Evolutionary conservation across 1,140 invertebrate species (phyloP).

Genomic region (Penaeus japonicus): DNA sequence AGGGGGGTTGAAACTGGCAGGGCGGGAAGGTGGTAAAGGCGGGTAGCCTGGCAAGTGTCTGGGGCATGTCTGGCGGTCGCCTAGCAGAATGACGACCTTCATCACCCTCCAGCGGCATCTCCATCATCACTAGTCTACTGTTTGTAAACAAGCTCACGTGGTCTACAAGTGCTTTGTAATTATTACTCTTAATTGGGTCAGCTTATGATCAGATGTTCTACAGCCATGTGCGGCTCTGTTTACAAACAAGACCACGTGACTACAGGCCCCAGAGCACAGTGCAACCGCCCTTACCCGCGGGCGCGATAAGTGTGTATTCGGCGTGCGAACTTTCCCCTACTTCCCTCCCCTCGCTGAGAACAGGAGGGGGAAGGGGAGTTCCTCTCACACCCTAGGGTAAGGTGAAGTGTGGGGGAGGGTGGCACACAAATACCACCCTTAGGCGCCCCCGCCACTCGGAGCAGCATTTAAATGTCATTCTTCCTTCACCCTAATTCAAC

Average conservation of each 20-base stretch:
- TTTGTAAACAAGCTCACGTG: conserved; percentile 10
- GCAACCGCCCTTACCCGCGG: neutral
- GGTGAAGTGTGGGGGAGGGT: conserved; percentile 44
- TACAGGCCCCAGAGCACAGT: neutral
- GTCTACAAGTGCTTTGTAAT: neutral
- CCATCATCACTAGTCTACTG: neutral
- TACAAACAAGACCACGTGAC: conserved; percentile 42
- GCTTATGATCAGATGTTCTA: neutral
- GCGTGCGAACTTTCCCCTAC: neutral
- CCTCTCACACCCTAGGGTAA: conserved; percentile 29
- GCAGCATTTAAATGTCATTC: conserved; percentile 60
- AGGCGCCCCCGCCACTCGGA: conserved; percentile 28
- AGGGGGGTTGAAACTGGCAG: conserved; percentile 1
- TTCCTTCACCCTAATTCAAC: conserved; percentile 37
- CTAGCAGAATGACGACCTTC: no score
- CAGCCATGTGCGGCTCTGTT: conserved; percentile 34
- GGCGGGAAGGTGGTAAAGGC: conserved; percentile 18
- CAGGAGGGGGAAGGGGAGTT: conserved; percentile 41
- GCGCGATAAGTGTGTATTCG: conserved; percentile 14
- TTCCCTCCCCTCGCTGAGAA: conserved; percentile 40
- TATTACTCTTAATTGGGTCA: neutral
- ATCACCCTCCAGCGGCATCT: no score
- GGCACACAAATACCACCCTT: conserved; percentile 54
- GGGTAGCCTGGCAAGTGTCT: conserved; percentile 3
- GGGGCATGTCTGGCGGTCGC: no score